Conservation (phyloP, 2,888 invertebrate genomes). For the Calameuta idolon region DNA sequence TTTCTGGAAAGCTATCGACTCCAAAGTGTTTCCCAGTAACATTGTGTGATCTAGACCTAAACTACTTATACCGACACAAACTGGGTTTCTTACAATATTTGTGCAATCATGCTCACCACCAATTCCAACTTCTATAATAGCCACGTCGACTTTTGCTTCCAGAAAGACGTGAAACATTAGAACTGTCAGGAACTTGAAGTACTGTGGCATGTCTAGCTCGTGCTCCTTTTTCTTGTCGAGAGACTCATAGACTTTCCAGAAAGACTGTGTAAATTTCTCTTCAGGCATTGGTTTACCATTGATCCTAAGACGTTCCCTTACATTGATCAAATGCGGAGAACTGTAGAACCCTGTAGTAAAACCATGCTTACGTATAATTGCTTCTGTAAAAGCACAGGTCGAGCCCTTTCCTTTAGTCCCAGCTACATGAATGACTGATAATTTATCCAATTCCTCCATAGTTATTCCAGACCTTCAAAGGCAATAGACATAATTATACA, state of each 20-base stretch:
- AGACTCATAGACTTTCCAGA: slow-evolving; percentile 83
- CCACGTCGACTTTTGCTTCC: slow-evolving; percentile 88
- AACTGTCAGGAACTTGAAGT: slow-evolving; percentile 94
- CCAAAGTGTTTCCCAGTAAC: slow-evolving; percentile 84
- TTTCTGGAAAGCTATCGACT: slow-evolving; percentile 94
- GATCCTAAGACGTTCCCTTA: slow-evolving; percentile 91
- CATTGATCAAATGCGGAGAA: slow-evolving; percentile 94
- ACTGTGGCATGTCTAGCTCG: slow-evolving; percentile 86
- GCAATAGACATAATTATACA: slow-evolving; percentile 19
- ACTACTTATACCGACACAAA: slow-evolving; percentile 90
- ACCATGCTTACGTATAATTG: slow-evolving; percentile 86
- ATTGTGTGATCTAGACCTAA: slow-evolving; percentile 92
- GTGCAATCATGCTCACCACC: slow-evolving; percentile 96
- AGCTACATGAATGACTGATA: slow-evolving; percentile 93
- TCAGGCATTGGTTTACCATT: slow-evolving; percentile 84
- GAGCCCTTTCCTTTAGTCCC: slow-evolving; percentile 99
- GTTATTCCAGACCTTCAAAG: slow-evolving; percentile 73
- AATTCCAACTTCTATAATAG: slow-evolving; percentile 96
- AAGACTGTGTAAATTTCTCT: slow-evolving; percentile 80
- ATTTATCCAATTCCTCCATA: slow-evolving; percentile 75
- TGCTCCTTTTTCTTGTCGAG: slow-evolving; percentile 71
- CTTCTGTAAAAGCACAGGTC: slow-evolving; percentile 93
- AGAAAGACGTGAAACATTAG: slow-evolving; percentile 91
- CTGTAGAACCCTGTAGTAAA: slow-evolving; percentile 93
- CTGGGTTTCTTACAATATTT: slow-evolving; percentile 87